phyloP scores from a whole-genome alignment of 1,140 invertebrate genomes.

The Drosophila ambigua region DNA sequence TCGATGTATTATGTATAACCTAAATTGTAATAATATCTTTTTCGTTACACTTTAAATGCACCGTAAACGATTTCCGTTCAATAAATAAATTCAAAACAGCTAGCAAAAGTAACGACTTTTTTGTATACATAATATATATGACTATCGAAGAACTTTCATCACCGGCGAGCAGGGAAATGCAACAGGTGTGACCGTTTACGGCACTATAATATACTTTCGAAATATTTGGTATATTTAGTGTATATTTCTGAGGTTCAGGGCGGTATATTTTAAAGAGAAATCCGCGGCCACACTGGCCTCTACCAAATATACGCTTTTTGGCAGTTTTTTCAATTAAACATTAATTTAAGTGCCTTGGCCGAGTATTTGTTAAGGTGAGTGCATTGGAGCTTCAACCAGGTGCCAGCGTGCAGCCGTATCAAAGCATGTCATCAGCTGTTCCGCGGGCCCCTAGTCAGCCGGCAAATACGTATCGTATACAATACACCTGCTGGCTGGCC shows the following conservation, averaged over 20 bases:
- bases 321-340: constrained; percentile 19
- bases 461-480: constrained; percentile 7
- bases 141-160: no score
- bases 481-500: constrained; percentile 50
- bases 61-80: constrained; percentile 63
- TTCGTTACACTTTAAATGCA: constrained; percentile 53
- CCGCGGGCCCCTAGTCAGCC: neutral
- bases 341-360: neutral
- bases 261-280: neutral
- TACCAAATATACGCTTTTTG: constrained; percentile 1
- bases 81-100: constrained; percentile 66
- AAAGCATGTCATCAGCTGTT: constrained; percentile 19
- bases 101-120: constrained; percentile 31
- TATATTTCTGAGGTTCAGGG: no score
- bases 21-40: constrained; percentile 59
- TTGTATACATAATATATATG: neutral
- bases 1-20: constrained; percentile 36
- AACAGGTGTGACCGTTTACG: no score
- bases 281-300: constrained; percentile 36
- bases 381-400: neutral
- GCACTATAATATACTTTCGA: no score
- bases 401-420: neutral
- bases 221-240: no score
- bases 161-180: no score
- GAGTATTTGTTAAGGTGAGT: neutral